Percentiles rank a stretch among this genome's conserved stretches.
phyloP scores from a whole-genome alignment of 1,140 invertebrate species.

The Euwallacea fornicatus region DNA sequence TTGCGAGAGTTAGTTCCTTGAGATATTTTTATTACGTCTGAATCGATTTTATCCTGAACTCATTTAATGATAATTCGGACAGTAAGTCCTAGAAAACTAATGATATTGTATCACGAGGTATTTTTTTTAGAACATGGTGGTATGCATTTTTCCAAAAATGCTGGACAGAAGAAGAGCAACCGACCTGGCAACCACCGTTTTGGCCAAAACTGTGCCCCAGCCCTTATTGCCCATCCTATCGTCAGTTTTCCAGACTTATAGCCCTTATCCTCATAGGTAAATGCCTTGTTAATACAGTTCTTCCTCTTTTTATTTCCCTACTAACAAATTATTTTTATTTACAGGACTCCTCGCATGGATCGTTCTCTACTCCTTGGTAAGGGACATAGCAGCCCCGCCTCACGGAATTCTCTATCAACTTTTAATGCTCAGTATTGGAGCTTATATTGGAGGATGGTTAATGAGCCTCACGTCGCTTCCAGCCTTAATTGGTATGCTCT shows the following conservation, averaged over 20 bases:
- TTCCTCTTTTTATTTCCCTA: no score
- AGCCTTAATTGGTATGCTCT: constrained; percentile 82
- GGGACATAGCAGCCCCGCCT: constrained; percentile 69
- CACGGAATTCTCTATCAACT: constrained; percentile 81
- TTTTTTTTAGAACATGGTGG: constrained; percentile 67
- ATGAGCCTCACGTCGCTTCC: constrained; percentile 76
- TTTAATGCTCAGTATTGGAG: constrained; percentile 71
- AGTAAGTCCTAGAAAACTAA: no score
- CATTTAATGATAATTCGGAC: no score
- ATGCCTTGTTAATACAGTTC: neutral
- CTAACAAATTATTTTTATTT: constrained; percentile 36
- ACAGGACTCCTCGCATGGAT: constrained; percentile 75
- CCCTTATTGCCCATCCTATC: constrained; percentile 78
- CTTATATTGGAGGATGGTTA: constrained; percentile 80
- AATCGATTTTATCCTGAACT: no score
- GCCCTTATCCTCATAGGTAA: constrained; percentile 63
- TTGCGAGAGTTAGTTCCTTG: neutral
- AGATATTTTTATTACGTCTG: no score
- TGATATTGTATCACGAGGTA: no score
- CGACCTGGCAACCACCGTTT: constrained; percentile 74
- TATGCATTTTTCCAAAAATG: constrained; percentile 71
- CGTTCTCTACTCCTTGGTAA: constrained; percentile 70
- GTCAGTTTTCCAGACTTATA: constrained; percentile 72
- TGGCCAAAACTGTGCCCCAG: constrained; percentile 78
- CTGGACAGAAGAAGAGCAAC: constrained; percentile 66